Conservation (phyloP, 2,888 invertebrate genomes). For the Nephrotoma flavescens region DNA sequence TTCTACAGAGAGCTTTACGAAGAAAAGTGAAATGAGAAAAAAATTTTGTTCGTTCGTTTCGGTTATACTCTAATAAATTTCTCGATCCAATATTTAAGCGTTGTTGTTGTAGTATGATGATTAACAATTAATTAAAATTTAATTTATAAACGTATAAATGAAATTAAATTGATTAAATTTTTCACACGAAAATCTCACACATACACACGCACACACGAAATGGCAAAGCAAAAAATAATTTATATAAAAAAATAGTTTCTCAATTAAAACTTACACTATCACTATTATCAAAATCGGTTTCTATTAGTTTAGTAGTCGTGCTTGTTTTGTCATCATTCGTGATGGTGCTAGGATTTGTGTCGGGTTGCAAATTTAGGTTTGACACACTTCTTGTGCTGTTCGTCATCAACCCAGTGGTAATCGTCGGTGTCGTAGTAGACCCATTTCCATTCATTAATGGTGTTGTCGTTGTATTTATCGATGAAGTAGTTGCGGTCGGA, state of each 20-base stretch:
- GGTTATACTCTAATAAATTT: not conserved
- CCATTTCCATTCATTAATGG: not conserved
- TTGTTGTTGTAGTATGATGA: not conserved
- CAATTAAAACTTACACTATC: constrained; percentile 13
- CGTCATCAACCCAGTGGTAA: constrained; percentile 11
- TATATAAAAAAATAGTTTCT: not conserved
- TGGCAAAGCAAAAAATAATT: not conserved
- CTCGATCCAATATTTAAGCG: not conserved
- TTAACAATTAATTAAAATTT: not conserved
- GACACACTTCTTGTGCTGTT: constrained; percentile 9
- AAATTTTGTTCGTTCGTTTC: not conserved
- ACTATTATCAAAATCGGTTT: constrained; percentile 8
- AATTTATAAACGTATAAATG: not conserved
- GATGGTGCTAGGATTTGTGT: not conserved
- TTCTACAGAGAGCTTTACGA: not conserved
- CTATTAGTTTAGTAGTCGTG: constrained; percentile 2
- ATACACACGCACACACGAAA: not conserved
- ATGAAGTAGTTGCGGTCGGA: constrained; percentile 10
- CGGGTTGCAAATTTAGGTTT: not conserved
- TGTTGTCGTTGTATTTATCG: not conserved
- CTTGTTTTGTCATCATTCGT: not conserved
- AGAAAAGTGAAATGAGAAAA: not conserved
- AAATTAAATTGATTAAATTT: not conserved
- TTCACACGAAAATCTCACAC: not conserved
- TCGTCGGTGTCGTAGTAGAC: constrained; percentile 7